Evolutionary conservation across 2,888 invertebrate genomes (phyloP), one percentile per base, ranked within the genome.

Genomic region (Ectemnius continuus): DNA sequence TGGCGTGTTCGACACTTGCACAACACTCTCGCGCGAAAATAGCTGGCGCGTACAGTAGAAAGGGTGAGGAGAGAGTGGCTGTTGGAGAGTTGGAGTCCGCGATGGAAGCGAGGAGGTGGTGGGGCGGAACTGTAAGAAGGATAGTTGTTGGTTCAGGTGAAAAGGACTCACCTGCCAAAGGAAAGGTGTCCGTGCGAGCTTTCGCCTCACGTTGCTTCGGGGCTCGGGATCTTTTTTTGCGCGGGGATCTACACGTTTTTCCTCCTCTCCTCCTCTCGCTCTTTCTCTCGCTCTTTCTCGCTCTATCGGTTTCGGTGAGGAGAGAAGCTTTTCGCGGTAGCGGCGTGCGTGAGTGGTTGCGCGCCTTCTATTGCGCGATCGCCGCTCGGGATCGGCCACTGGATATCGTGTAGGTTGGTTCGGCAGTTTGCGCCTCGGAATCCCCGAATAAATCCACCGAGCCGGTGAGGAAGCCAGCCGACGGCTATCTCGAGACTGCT

Each of bases 401-500:
- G 73, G 78, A 74, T 68, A 76, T 81, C 78, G 85, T 36, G 36
- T 36, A 36, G 3, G 36, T 36, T 36, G 36, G 36, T 83, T 85
- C 82, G 84, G 86, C 85, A 88, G 84, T 88, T 89, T 81, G 84
- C 84, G 83, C 80, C 52, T 83, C 87, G 85, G 84, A 85, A 87
- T 86, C 86, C 85, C 86, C 89, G 89, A 90, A 88, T 89, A 89
- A 89, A 89, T 89, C 84, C 81, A 74, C 80, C 81, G 89, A 89
- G 89, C 86, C 84, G 84, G 87, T 87, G 85, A 88, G 79, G 88
- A 87, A 88, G 89, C 90, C 89, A 89, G 89, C 85, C 90, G 89
- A 87, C 89, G 90, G 90, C 90, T 91, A 90, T 90, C 90, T 89
- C 90, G 90, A 89, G 90, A 90, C 90, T 90, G 90, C 86, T 88